A percentile compares a stretch with the other conserved stretches of the same genome.
Evolutionary conservation across 2,113 vertebrate genomes (phyloP).

Genomic region (Myotis lucifugus): DNA sequence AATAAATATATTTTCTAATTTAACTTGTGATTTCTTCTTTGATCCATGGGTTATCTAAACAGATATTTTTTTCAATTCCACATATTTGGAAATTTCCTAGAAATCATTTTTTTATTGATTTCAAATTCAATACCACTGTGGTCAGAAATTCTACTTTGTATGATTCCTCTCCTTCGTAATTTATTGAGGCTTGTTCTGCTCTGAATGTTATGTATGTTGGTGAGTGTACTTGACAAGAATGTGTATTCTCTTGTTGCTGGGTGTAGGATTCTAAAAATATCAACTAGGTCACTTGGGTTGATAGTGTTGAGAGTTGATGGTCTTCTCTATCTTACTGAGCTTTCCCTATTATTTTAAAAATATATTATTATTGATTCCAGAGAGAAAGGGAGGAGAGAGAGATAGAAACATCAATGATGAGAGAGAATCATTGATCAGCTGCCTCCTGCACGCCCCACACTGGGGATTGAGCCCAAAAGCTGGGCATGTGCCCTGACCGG

Average conservation of each 20-base stretch:
- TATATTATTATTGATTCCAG: too few relatives aligned
- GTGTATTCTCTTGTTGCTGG: not conserved
- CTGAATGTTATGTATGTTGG: not conserved
- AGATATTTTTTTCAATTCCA: slow-evolving; percentile 13
- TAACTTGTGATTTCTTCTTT: not conserved
- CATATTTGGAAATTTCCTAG: not conserved
- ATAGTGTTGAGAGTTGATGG: not conserved
- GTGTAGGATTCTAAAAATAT: not conserved
- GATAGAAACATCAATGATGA: too few relatives aligned
- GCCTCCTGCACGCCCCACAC: too few relatives aligned
- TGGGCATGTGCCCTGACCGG: too few relatives aligned
- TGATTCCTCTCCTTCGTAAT: not conserved
- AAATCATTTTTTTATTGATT: not conserved
- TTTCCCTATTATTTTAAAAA: not conserved
- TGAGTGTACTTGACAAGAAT: not conserved
- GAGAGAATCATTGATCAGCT: too few relatives aligned
- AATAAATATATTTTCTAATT: not conserved
- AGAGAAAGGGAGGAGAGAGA: too few relatives aligned
- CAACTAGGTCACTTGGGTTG: slow-evolving; percentile 2
- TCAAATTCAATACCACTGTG: not conserved
- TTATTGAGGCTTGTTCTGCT: not conserved
- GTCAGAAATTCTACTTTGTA: not conserved
- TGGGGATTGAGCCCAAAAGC: too few relatives aligned
- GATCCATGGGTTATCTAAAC: not conserved
- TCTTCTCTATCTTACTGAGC: not conserved